These are phyloP conservation scores for Alouatta palliata DNA, from an alignment of 2,113 vertebrate genomes.

Conservation along the genomic window DNA sequence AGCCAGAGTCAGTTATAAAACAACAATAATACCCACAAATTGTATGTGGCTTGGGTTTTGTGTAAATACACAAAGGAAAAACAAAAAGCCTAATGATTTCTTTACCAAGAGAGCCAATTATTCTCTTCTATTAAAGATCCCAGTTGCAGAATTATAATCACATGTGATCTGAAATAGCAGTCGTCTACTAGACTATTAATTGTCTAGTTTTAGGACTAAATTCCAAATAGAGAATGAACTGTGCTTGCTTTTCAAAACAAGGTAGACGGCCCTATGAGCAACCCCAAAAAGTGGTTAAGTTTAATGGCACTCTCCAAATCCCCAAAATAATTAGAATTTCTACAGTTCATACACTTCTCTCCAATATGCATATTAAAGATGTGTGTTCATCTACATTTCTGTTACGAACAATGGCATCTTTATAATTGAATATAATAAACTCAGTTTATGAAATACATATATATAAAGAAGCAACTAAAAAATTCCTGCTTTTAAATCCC, in stretches of 20 bases:
- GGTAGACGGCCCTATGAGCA: background rate
- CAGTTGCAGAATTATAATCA: background rate
- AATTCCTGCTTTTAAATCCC: background rate
- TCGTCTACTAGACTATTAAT: too few relatives aligned
- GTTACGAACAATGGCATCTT: background rate
- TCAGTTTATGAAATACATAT: background rate
- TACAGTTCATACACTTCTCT: background rate
- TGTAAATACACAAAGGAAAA: background rate
- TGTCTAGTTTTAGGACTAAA: background rate
- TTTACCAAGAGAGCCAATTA: background rate
- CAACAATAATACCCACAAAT: too few relatives aligned
- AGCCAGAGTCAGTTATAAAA: background rate
- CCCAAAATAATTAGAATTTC: background rate
- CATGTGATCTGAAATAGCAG: background rate
- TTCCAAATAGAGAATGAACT: background rate
- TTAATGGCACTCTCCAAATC: background rate
- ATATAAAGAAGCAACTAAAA: background rate
- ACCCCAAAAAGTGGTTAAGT: background rate
- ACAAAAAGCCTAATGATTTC: background rate
- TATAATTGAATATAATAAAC: background rate
- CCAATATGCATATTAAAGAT: background rate
- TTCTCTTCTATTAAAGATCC: background rate
- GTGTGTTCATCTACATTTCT: background rate
- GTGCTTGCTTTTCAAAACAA: background rate
- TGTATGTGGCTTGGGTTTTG: background rate